Evolutionary conservation across 2,113 vertebrate genomes (phyloP).

Genomic region (Campylomormyrus tamandua): DNA sequence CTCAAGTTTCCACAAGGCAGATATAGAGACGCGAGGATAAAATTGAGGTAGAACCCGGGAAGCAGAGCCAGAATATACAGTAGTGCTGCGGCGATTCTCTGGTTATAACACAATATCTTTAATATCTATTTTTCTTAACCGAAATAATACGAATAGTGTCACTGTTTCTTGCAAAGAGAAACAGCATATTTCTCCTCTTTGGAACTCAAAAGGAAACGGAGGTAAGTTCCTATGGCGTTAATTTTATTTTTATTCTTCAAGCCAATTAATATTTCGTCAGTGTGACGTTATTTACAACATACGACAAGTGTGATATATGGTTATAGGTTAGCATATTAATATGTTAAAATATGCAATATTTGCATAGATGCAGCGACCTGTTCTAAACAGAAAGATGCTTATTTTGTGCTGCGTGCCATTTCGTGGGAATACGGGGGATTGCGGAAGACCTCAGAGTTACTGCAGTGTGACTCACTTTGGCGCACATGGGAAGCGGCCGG

Average conservation of each 20-base stretch:
- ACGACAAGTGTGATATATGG: not conserved
- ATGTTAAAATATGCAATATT: not conserved
- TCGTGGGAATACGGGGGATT: conserved; percentile 49
- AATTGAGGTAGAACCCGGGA: not conserved
- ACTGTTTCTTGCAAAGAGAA: not conserved
- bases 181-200: not conserved
- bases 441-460: conserved; percentile 54
- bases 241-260: not conserved
- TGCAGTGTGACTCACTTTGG: conserved; percentile 69
- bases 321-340: not conserved
- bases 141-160: not conserved
- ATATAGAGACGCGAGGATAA: conserved; percentile 30
- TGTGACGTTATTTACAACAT: not conserved
- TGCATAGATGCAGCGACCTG: not conserved
- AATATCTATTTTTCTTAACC: not conserved
- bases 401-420: conserved; percentile 40
- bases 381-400: not conserved
- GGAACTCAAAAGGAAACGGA: conserved; percentile 12
- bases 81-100: conserved; percentile 1
- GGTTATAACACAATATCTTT: not conserved
- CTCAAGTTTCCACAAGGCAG: conserved; percentile 52
- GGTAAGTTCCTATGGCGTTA: conserved; percentile 17
- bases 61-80: not conserved
- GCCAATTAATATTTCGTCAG: not conserved
- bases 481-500: conserved; percentile 52